Base-by-base conservation (phyloP, 2,888 invertebrate genomes). In the Scaeva pyrastri region DNA sequence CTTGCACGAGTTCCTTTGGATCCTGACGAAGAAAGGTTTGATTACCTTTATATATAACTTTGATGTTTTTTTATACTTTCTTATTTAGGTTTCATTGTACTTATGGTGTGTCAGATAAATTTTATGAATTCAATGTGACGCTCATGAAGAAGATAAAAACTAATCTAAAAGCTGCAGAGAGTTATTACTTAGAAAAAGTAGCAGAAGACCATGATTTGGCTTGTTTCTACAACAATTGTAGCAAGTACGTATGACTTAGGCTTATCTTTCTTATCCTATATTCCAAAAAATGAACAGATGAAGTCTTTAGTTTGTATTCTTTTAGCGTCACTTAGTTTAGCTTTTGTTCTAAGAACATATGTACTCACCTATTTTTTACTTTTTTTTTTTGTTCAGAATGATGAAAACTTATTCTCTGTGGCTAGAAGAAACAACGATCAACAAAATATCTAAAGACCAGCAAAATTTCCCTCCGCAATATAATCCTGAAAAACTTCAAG, bases 351-450 rank as follows among this genome's bases (percentile, higher is more conserved):
- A n/a, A n/a, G n/a, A n/a, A n/a, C n/a, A n/a, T n/a, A n/a, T n/a
- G n/a, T n/a, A n/a, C n/a, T n/a, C n/a, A n/a, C n/a, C n/a, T n/a
- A n/a, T n/a, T n/a, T n/a, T n/a, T n/a, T n/a, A n/a, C n/a, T n/a
- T n/a, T n/a, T n/a, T 56, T 16, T 5, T 48, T 56, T 81, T 78
- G 31, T 52, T 21, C 83, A 95, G 94, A 89, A 92, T 95, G 71
- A 95, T 95, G 90, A 94, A 94, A 89, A 95, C 96, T 1, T 95
- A 95, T 89, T 93, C 93, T 0, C 91, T 96, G 19, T 97, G 97
- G 97, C 91, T 97, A 75, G 96, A 97, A 90, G 97, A 97, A 89
- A 95, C 96, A 0, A 93, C 95, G 79, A 93, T 97, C 2, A 96
- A 96, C 90, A 95, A 95, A 89, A 89, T 91, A 14, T 80, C 90